phyloP scores from a whole-genome alignment of 2,113 vertebrate species.

The Regulus satrapa region DNA sequence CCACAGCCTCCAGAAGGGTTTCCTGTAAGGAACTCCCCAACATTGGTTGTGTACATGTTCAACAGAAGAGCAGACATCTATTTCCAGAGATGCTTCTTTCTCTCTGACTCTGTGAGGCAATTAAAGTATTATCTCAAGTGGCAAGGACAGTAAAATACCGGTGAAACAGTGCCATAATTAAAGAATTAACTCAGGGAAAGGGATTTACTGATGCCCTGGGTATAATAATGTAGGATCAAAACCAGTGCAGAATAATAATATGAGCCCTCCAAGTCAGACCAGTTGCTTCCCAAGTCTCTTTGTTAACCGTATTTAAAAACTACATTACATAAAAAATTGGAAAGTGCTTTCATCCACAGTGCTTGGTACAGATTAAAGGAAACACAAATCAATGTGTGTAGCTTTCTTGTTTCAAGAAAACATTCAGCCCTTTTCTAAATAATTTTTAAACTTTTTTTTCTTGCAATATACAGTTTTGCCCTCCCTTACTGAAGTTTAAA shows the following conservation, averaged over 20 bases:
- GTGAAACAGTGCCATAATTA: background rate
- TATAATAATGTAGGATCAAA: background rate
- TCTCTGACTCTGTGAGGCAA: background rate
- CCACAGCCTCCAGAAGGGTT: background rate
- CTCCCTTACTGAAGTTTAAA: background rate
- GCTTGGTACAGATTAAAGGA: background rate
- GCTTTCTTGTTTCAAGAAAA: background rate
- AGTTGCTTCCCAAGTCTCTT: background rate
- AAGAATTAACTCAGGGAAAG: background rate
- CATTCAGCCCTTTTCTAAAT: background rate
- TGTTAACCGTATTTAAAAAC: background rate
- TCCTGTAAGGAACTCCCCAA: background rate
- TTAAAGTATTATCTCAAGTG: background rate
- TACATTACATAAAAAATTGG: background rate
- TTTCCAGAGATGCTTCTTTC: background rate
- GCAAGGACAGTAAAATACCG: background rate
- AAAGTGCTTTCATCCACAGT: background rate
- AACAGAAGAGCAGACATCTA: background rate
- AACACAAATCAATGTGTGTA: background rate
- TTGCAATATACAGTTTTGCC: background rate
- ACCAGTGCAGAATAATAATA: background rate
- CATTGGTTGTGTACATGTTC: fast-evolving
- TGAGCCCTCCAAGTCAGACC: background rate
- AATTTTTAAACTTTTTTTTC: background rate
- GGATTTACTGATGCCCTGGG: background rate